Evolutionary conservation across 2,888 invertebrate genomes (phyloP).

Genomic region (Acrobasis consociella): DNA sequence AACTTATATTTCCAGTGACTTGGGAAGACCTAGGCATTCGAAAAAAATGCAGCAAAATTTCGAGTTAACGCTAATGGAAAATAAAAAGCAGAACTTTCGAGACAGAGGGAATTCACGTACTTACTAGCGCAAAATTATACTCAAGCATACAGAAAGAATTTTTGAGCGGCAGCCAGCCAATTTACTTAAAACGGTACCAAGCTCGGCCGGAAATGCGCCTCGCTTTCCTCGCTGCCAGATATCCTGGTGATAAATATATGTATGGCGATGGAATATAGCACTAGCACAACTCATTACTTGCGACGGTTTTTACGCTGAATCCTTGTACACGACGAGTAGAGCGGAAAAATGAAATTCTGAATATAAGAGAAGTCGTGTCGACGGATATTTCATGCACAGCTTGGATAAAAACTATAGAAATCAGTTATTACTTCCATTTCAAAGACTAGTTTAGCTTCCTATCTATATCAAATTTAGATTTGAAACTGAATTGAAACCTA

Average conservation of each 20-base stretch:
- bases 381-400: too few relatives aligned
- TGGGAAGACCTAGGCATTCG: too few relatives aligned
- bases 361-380: too few relatives aligned
- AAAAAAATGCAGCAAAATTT: not conserved
- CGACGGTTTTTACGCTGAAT: not conserved
- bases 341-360: too few relatives aligned
- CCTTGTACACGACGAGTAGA: too few relatives aligned
- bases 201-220: slow-evolving; percentile 17
- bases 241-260: slow-evolving; percentile 21
- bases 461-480: too few relatives aligned
- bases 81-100: slow-evolving; percentile 3
- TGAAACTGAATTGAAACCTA: too few relatives aligned
- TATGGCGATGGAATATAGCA: not conserved
- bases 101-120: slow-evolving; percentile 2
- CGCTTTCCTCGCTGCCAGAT: slow-evolving; percentile 22
- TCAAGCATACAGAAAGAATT: slow-evolving; percentile 10
- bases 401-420: too few relatives aligned
- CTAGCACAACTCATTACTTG: not conserved
- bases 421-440: too few relatives aligned
- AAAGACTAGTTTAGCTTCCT: too few relatives aligned
- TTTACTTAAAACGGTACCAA: slow-evolving; percentile 18
- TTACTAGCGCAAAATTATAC: slow-evolving; percentile 9
- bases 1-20: too few relatives aligned
- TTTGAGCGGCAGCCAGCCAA: slow-evolving; percentile 20
- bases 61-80: slow-evolving; percentile 7